These are phyloP conservation scores for Tetrapedia diversipes DNA, from an alignment of 2,888 invertebrate genomes.

Conservation along the genomic window DNA sequence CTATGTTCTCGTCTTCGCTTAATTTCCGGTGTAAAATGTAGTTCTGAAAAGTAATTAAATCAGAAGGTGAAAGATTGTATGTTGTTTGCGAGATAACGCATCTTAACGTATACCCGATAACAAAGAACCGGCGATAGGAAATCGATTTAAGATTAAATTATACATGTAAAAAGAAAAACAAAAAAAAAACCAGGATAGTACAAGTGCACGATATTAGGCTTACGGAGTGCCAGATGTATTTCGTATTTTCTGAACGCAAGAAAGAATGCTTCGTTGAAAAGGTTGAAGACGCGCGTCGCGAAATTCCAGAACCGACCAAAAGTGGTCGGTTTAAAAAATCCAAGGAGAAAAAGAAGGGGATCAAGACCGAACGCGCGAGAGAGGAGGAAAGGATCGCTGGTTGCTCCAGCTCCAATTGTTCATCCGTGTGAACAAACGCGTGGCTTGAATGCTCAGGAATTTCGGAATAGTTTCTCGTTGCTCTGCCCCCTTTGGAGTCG, in stretches of 20 bases:
- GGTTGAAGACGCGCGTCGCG: constrained; percentile 22
- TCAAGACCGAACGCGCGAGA: not conserved
- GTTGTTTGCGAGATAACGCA: not conserved
- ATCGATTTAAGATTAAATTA: too few relatives aligned
- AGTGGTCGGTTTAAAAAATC: constrained; percentile 17
- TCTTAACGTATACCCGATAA: not conserved
- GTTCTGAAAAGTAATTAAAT: not conserved
- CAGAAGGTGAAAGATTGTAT: not conserved
- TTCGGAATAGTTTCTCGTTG: constrained; percentile 60
- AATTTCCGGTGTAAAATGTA: too few relatives aligned
- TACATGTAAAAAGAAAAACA: too few relatives aligned
- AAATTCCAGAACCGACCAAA: constrained; percentile 16
- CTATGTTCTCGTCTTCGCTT: too few relatives aligned
- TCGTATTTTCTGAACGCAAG: not conserved
- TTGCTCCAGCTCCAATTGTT: constrained; percentile 46
- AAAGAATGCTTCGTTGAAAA: not conserved
- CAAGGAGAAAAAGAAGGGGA: not conserved
- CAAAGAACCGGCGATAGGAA: not conserved
- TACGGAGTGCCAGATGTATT: not conserved
- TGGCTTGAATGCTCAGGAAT: constrained; percentile 58
- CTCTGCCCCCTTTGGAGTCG: constrained; percentile 21
- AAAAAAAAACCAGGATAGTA: too few relatives aligned
- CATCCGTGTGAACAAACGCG: constrained; percentile 61
- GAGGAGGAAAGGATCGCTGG: constrained; percentile 12
- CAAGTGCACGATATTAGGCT: not conserved